These are phyloP conservation scores for Emmelina monodactyla DNA, from an alignment of 2,888 invertebrate species.

Conservation along the genomic window DNA sequence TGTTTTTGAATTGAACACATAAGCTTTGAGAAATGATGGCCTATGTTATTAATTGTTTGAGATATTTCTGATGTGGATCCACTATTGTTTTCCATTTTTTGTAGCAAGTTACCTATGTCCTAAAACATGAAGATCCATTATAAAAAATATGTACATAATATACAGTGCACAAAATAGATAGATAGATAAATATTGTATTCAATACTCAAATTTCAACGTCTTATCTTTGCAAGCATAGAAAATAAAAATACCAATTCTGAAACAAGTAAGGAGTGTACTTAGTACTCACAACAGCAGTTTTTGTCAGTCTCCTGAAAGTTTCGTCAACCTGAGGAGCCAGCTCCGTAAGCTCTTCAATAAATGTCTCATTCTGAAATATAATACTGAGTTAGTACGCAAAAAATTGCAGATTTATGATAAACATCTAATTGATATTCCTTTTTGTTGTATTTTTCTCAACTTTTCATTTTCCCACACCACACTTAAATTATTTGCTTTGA, in stretches of 20 bases:
- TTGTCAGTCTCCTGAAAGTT: constrained; percentile 42
- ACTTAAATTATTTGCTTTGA: no score
- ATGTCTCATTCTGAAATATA: constrained; percentile 40
- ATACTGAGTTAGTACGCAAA: background rate
- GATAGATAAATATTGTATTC: no score
- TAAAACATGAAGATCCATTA: no score
- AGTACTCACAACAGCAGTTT: constrained; percentile 55
- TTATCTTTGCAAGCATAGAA: no score
- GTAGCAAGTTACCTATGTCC: constrained; percentile 46
- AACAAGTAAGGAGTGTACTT: no score
- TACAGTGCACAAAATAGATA: no score
- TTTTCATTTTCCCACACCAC: no score
- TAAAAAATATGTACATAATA: no score
- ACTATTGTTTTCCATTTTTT: constrained; percentile 36
- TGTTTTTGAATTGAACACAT: constrained; percentile 58
- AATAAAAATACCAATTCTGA: no score
- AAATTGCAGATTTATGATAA: background rate
- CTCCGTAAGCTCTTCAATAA: constrained; percentile 30
- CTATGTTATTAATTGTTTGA: constrained; percentile 34
- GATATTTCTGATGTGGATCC: constrained; percentile 28
- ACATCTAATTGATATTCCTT: background rate
- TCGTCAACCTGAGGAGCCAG: constrained; percentile 44
- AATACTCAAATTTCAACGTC: no score
- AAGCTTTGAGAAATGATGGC: constrained; percentile 59
- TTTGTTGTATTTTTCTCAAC: no score